Evolutionary conservation across 2,888 invertebrate genomes (phyloP), one percentile per base, ranked within the genome.

Genomic region (Steinernema carpocapsae): DNA sequence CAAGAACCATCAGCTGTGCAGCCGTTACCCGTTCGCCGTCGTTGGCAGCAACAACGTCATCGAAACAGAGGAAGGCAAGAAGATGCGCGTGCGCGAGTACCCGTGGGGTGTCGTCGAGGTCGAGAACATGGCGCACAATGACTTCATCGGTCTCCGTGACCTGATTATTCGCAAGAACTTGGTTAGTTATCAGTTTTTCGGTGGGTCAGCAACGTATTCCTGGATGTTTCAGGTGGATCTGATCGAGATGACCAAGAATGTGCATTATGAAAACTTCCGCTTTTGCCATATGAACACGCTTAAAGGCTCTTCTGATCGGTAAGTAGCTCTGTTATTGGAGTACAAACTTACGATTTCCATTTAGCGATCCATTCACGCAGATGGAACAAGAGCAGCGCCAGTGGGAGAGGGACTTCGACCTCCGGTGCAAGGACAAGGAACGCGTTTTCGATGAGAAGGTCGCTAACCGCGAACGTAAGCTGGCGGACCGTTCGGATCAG

Each of bases 41-140:
- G 96, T 99, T 56, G 97, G 99, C 76, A 97, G 97, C 80, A 99
- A 97, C 89, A 92, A 93, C 14, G 93, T 97, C 76, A 92, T 95
- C 77, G 97, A 97, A 89, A 91, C 43, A 43, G 46, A 19, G 24
- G 3, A 22, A 83, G 94, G 94, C 26, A 93, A 92, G 84, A 93
- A 72, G 88, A 90, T 95, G 22, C 91, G 97, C 71, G 97, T 96
- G 1, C 91, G 97, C 82, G 93, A 94, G 88, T 99, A 97, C 90
- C 97, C 97, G 0, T 99, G 97, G 97, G 99, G 99, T 77, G 91
- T 95, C 74, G 97, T 97, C 37, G 96, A 99, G 88, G 97, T 99
- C 80, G 99, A 99, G 89, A 99, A 97, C 89, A 90, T 97, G 88
- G 95, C 96, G 88, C 99, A 99, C 90, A 97, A 97, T 90, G 99